Percentiles rank a stretch among this genome's conserved stretches.
phyloP scores from a whole-genome alignment of 2,113 vertebrate genomes.

The Herpetotheres cachinnans region DNA sequence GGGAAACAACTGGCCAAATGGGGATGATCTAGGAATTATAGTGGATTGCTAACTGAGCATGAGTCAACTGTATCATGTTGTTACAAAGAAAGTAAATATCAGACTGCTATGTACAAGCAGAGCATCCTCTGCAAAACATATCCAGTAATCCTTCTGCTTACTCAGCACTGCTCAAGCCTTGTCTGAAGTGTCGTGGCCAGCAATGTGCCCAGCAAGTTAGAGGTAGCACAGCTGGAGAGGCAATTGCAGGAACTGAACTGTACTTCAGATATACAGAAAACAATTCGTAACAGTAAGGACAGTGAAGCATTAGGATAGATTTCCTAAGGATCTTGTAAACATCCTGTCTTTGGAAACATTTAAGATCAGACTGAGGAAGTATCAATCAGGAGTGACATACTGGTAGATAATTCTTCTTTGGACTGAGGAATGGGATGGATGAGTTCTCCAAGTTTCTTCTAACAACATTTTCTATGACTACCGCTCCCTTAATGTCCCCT shows the following conservation, averaged over 20 bases:
- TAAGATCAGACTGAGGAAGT: background rate
- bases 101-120: background rate
- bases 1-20: slow-evolving; percentile 14
- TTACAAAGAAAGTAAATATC: slow-evolving; percentile 55
- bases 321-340: background rate
- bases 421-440: background rate
- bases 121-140: background rate
- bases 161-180: background rate
- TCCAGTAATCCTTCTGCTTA: slow-evolving; percentile 2
- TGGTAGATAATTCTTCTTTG: background rate
- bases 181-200: background rate
- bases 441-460: background rate
- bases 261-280: background rate
- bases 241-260: background rate
- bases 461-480: background rate
- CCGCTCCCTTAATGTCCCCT: background rate
- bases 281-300: background rate
- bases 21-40: slow-evolving; percentile 43
- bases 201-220: background rate
- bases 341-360: background rate
- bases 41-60: background rate
- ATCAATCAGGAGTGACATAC: background rate
- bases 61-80: slow-evolving; percentile 41
- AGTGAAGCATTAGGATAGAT: background rate
- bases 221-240: background rate